Percentiles rank a stretch among this genome's conserved stretches.
Conservation (phyloP, 2,888 invertebrate genomes). For the Yponomeuta cagnagella region DNA sequence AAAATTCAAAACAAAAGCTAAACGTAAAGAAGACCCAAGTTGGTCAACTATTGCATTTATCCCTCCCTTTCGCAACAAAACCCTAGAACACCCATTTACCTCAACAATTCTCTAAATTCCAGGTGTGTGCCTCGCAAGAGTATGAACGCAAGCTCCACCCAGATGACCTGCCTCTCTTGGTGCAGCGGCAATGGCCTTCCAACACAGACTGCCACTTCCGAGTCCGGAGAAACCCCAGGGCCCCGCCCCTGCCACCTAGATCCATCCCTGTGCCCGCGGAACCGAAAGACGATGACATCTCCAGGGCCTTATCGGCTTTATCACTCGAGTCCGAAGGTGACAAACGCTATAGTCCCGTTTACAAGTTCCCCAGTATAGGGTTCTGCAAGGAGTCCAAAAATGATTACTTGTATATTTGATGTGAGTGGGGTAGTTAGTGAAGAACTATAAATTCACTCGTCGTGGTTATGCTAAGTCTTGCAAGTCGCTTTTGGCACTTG, state of each 20-base stretch:
- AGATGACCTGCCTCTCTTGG: constrained; percentile 88
- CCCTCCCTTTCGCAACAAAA: no score
- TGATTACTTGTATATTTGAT: constrained; percentile 68
- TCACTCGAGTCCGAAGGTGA: constrained; percentile 61
- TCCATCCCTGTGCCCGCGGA: constrained; percentile 31
- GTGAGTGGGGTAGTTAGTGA: not conserved
- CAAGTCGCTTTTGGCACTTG: no score
- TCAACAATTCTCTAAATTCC: constrained; percentile 25
- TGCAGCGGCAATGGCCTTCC: constrained; percentile 84
- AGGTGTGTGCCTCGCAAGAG: constrained; percentile 85
- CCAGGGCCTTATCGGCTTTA: constrained; percentile 60
- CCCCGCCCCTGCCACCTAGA: constrained; percentile 83
- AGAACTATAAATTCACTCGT: constrained; percentile 1
- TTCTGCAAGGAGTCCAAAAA: constrained; percentile 66
- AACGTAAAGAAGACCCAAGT: no score
- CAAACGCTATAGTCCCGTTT: constrained; percentile 64
- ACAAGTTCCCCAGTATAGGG: constrained; percentile 67
- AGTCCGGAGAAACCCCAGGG: constrained; percentile 87
- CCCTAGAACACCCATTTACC: not conserved
- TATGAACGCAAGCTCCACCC: constrained; percentile 92
- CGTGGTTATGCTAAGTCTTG: no score
- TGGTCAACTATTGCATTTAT: no score
- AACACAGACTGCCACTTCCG: constrained; percentile 87
- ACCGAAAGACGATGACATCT: constrained; percentile 50
- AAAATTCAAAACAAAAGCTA: no score